Conservation (phyloP, 1,140 invertebrate species). For the Ladona fulva region DNA sequence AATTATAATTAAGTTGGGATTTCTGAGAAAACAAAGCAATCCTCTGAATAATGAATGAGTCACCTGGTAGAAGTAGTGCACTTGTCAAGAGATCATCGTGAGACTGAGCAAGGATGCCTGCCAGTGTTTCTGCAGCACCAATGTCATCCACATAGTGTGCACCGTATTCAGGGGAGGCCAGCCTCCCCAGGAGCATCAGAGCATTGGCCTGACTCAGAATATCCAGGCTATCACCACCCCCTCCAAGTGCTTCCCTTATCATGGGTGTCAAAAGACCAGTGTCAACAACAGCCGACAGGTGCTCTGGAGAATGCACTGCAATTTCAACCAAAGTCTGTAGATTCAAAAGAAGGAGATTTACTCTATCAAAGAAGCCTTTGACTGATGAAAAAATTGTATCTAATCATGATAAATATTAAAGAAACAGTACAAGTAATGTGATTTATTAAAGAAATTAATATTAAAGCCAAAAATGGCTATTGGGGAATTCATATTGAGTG, state of each 20-base stretch:
- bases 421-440: no score
- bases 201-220: slow-evolving; percentile 66
- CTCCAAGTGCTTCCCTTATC: slow-evolving; percentile 45
- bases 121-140: slow-evolving; percentile 51
- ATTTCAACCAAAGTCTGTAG: slow-evolving; percentile 57
- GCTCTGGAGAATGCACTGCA: slow-evolving; percentile 44
- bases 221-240: slow-evolving; percentile 50
- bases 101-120: slow-evolving; percentile 45
- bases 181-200: slow-evolving; percentile 59
- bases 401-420: no score
- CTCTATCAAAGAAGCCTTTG: no score
- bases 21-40: neutral
- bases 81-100: slow-evolving; percentile 48
- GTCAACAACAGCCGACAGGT: slow-evolving; percentile 44
- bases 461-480: no score
- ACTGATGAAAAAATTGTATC: no score
- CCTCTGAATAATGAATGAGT: slow-evolving; percentile 18
- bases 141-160: slow-evolving; percentile 57
- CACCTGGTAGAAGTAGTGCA: slow-evolving; percentile 53
- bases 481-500: no score
- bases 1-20: no score
- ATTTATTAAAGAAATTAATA: no score
- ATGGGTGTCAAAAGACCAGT: slow-evolving; percentile 57
- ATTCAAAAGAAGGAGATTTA: no score
- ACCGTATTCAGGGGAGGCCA: slow-evolving; percentile 57